Evolutionary conservation across 2,113 vertebrate species (phyloP).

Genomic region (Probosciger aterrimus): DNA sequence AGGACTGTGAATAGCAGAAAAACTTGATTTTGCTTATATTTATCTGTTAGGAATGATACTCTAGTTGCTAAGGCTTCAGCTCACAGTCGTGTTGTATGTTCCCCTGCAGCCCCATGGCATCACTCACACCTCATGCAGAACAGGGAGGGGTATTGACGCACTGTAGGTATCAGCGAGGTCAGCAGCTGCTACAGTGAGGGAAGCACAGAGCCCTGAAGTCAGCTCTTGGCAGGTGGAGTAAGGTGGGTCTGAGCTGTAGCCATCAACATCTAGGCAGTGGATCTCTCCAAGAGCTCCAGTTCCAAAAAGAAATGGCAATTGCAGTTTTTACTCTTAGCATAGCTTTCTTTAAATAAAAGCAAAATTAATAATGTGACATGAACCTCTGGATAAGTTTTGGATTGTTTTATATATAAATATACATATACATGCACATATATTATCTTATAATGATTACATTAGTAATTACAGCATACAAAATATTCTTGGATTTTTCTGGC

Average conservation of each 20-base stretch:
- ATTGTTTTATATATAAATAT: background rate
- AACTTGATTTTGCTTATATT: background rate
- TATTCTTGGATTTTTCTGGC: background rate
- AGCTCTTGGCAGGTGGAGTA: background rate
- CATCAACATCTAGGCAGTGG: background rate
- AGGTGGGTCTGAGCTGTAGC: background rate
- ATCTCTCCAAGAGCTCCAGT: no score
- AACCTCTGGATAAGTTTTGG: background rate
- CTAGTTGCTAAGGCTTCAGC: background rate
- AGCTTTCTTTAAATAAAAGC: background rate
- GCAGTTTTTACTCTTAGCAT: background rate
- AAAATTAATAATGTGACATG: background rate
- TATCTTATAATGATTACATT: background rate
- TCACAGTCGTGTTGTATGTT: rapidly evolving
- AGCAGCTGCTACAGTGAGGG: background rate
- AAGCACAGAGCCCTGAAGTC: background rate
- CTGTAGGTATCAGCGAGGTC: background rate
- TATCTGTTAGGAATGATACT: background rate
- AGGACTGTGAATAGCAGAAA: background rate
- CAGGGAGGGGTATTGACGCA: background rate
- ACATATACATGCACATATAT: no score
- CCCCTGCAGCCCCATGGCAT: background rate
- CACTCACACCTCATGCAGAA: background rate
- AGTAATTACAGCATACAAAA: background rate
- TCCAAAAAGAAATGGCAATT: background rate